Evolutionary conservation across 2,113 vertebrate genomes (phyloP).

Genomic region (Rhinolophus sinicus): DNA sequence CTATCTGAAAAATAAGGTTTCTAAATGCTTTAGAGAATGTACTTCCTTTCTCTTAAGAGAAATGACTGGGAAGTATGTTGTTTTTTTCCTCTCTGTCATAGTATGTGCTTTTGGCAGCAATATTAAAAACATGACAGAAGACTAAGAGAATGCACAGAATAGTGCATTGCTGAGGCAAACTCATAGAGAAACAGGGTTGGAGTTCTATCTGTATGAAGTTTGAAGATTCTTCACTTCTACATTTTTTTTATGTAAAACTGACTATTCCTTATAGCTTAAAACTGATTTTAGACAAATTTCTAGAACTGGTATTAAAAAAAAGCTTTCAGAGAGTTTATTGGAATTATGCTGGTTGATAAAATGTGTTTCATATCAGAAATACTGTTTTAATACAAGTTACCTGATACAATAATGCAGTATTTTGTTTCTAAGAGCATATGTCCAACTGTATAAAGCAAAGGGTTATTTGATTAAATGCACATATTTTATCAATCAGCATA

Average conservation of each 20-base stretch:
- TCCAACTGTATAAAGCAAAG: neutral
- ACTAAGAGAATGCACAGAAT: neutral
- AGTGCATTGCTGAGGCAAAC: neutral
- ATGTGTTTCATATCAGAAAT: neutral
- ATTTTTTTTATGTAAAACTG: neutral
- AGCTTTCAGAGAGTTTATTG: neutral
- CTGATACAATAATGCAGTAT: neutral
- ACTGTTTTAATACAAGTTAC: neutral
- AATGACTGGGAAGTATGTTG: neutral
- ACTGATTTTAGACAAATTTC: neutral
- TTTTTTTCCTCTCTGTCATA: neutral
- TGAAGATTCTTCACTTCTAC: neutral
- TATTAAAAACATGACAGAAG: neutral
- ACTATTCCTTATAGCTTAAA: neutral
- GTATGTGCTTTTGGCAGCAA: neutral
- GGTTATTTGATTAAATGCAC: neutral
- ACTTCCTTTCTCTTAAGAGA: neutral
- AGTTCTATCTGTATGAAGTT: neutral
- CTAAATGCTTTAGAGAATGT: neutral
- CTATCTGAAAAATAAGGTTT: neutral
- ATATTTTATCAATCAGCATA: neutral
- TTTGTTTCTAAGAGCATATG: neutral
- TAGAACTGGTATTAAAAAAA: neutral
- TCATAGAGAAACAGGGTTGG: neutral
- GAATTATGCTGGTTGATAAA: neutral